Evolutionary conservation across 2,797 vertebrate species (phyloP).

Genomic region (Amphiprion clarkii): DNA sequence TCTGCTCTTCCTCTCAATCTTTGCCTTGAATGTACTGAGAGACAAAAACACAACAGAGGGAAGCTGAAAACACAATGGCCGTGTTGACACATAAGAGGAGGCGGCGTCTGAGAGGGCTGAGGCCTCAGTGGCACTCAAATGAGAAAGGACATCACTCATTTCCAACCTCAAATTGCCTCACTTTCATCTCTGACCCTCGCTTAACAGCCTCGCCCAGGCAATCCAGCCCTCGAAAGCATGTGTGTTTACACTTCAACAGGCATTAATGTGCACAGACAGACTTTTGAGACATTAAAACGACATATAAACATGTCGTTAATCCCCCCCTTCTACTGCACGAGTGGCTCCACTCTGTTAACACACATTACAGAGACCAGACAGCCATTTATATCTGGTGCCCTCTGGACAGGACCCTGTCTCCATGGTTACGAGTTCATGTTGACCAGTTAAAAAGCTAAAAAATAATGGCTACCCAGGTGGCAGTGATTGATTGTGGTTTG

Average conservation of each 20-base stretch:
- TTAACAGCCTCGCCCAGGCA: conserved; percentile 76
- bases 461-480: conserved; percentile 66
- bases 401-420: conserved; percentile 59
- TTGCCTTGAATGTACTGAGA: conserved; percentile 25
- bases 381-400: conserved; percentile 56
- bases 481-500: conserved; percentile 62
- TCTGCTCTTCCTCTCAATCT: conserved; percentile 7
- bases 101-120: conserved; percentile 59
- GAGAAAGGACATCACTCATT: conserved; percentile 87
- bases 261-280: conserved; percentile 16
- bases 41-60: conserved; percentile 51
- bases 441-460: conserved; percentile 67
- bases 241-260: conserved; percentile 54
- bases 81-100: conserved; percentile 72
- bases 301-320: not conserved
- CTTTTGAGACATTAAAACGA: not conserved
- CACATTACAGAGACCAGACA: conserved; percentile 41
- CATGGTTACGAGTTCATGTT: conserved; percentile 73
- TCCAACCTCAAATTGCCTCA: conserved; percentile 87
- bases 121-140: conserved; percentile 79
- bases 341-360: conserved; percentile 47
- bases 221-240: conserved; percentile 55
- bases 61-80: conserved; percentile 36
- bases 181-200: conserved; percentile 86
- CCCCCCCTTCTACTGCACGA: not conserved